A percentile compares a stretch with the other conserved stretches of the same genome.
phyloP scores from a whole-genome alignment of 2,113 vertebrate species.

The Mustela lutreola region DNA sequence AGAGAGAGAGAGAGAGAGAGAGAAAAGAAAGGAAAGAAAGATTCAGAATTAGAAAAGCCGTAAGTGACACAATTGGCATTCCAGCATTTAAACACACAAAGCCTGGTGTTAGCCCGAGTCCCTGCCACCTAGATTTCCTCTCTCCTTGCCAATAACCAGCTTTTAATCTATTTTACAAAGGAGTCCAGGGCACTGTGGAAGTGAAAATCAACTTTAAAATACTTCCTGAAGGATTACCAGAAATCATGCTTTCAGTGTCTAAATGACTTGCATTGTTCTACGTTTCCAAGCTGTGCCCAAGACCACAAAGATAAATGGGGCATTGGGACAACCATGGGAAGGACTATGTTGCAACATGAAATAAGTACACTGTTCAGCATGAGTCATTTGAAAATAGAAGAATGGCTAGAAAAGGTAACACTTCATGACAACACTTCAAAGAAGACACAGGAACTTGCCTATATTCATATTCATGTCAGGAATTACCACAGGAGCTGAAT shows the following conservation, averaged over 20 bases:
- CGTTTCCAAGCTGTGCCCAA: conserved; percentile 14
- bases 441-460: not conserved
- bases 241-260: conserved; percentile 59
- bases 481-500: conserved; percentile 2
- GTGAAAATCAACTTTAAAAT: conserved; percentile 57
- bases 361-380: not conserved
- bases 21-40: not conserved
- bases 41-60: not conserved
- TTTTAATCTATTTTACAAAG: conserved; percentile 53
- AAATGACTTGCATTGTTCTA: conserved; percentile 70
- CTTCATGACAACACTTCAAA: conserved; percentile 23
- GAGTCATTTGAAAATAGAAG: conserved; percentile 53
- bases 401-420: conserved; percentile 8
- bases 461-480: conserved; percentile 27
- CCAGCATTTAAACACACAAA: conserved; percentile 8
- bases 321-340: not conserved
- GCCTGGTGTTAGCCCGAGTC: not conserved
- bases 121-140: conserved; percentile 1
- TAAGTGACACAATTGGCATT: not conserved
- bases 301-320: conserved; percentile 45
- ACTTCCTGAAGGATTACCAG: conserved; percentile 33
- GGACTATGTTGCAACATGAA: conserved; percentile 4
- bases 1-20: not conserved
- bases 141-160: conserved; percentile 11
- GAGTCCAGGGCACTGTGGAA: not conserved